phyloP scores from a whole-genome alignment of 2,888 invertebrate genomes.

The Cyaniris semiargus region DNA sequence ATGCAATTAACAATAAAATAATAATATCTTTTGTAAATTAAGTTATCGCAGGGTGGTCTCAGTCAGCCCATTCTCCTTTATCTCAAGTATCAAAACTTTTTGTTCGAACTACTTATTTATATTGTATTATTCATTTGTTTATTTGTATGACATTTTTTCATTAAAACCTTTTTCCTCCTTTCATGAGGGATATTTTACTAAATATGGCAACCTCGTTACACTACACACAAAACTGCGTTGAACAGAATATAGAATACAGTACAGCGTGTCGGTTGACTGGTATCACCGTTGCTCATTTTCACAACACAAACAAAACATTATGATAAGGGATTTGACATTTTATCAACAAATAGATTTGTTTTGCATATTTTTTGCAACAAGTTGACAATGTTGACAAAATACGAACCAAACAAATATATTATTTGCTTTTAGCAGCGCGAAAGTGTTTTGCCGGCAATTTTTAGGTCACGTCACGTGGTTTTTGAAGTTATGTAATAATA shows the following conservation, averaged over 20 bases:
- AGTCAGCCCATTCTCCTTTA: not conserved
- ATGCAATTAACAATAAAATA: no score
- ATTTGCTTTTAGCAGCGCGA: not conserved
- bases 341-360: not conserved
- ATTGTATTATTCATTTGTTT: not conserved
- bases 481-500: not conserved
- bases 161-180: not conserved
- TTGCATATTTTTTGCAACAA: not conserved
- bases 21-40: no score
- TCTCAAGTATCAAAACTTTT: not conserved
- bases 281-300: slow-evolving; percentile 10
- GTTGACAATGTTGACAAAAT: not conserved
- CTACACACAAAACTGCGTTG: not conserved
- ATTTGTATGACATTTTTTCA: not conserved
- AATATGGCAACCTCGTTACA: not conserved
- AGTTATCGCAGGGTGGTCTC: not conserved
- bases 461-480: slow-evolving; percentile 11
- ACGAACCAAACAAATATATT: not conserved
- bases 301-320: slow-evolving; percentile 10
- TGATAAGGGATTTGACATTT: not conserved
- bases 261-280: not conserved
- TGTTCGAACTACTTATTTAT: not conserved
- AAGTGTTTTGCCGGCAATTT: not conserved
- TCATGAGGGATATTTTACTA: not conserved
- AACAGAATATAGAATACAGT: slow-evolving; percentile 8